A percentile compares a stretch with the other conserved stretches of the same genome.
These are phyloP conservation scores for Apteryx owenii DNA, from an alignment of 2,113 vertebrate genomes.

Conservation along the genomic window DNA sequence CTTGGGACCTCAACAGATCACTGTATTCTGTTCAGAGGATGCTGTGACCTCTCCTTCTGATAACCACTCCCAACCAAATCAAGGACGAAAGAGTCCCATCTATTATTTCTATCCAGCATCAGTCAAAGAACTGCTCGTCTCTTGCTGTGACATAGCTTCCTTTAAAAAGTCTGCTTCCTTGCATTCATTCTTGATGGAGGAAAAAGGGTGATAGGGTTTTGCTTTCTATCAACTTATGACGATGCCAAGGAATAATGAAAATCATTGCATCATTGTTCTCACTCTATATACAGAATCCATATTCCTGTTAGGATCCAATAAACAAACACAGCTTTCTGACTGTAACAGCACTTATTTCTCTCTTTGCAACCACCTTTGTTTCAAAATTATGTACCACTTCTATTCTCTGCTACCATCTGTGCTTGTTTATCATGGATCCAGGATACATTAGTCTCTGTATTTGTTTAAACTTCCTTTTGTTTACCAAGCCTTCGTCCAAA, in stretches of 20 bases:
- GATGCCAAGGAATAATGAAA: not conserved
- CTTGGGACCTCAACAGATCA: not conserved
- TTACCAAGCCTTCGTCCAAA: not conserved
- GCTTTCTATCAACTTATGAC: not conserved
- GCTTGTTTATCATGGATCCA: not conserved
- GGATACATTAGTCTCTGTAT: not conserved
- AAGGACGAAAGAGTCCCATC: not conserved
- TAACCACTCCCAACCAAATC: not conserved
- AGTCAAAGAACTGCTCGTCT: not conserved
- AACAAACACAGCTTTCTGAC: not conserved
- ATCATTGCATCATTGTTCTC: not conserved
- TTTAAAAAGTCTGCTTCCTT: not conserved
- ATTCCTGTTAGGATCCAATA: not conserved
- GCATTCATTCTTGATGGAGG: not conserved
- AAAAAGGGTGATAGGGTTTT: not conserved
- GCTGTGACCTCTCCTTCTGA: not conserved
- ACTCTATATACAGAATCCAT: not conserved
- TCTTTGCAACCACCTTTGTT: not conserved
- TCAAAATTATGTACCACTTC: not conserved
- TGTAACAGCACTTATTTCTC: not conserved
- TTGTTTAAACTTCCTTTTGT: not conserved
- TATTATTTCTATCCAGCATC: not conserved
- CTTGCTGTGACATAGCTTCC: not conserved
- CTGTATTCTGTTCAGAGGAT: not conserved
- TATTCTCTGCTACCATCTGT: not conserved